phyloP scores from a whole-genome alignment of 2,888 invertebrate genomes.

The Cheilosia vernalis region DNA sequence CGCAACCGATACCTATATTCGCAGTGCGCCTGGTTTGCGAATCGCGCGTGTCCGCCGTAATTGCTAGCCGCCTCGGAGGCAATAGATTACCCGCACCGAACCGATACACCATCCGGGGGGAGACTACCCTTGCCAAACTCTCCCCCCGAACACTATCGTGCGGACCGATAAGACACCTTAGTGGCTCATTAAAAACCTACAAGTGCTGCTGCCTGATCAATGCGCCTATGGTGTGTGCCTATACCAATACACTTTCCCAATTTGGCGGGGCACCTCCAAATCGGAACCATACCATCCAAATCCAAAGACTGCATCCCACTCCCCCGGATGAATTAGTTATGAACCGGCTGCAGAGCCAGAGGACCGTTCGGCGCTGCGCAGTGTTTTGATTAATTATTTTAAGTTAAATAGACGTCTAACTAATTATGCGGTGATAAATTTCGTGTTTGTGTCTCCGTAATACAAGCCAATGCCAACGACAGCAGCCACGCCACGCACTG shows the following conservation, averaged over 20 bases:
- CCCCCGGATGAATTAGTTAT: constrained; percentile 9
- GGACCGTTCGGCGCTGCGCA: constrained; percentile 27
- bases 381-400: constrained; percentile 76
- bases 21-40: constrained; percentile 26
- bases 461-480: constrained; percentile 62
- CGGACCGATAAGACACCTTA: constrained; percentile 67
- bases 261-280: constrained; percentile 34
- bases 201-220: constrained; percentile 48
- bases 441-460: constrained; percentile 76
- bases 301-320: constrained; percentile 6
- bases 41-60: constrained; percentile 57
- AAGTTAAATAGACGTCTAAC: constrained; percentile 77
- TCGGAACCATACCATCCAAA: constrained; percentile 54
- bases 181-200: constrained; percentile 60
- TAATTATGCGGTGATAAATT: constrained; percentile 77
- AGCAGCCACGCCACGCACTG: constrained; percentile 9
- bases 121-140: constrained; percentile 10
- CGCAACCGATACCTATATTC: constrained; percentile 29
- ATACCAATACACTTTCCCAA: constrained; percentile 64
- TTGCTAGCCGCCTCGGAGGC: constrained; percentile 54
- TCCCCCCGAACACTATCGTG: constrained; percentile 40
- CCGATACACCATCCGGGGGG: constrained; percentile 20
- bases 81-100: constrained; percentile 53
- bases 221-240: constrained; percentile 29
- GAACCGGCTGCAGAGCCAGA: background rate